Percentiles rank a stretch among this genome's conserved stretches.
Conservation (phyloP, 2,113 vertebrate species). For the Coptodon rendalli region DNA sequence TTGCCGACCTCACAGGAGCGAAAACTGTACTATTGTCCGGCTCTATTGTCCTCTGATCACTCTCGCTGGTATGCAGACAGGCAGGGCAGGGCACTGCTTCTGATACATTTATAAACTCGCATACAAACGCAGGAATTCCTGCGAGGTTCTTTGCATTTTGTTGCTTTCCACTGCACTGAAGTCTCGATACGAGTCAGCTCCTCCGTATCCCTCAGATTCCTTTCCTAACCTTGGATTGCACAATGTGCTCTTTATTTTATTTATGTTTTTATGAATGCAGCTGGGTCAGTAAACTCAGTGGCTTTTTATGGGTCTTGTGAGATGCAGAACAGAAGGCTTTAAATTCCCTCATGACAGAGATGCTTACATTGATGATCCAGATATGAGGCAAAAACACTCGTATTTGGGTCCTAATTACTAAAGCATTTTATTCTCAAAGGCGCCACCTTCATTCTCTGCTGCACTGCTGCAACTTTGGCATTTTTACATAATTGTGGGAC, state of each 20-base stretch:
- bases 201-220: neutral
- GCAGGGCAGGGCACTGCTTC: slow-evolving; percentile 43
- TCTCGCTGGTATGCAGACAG: slow-evolving; percentile 57
- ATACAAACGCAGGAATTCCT: slow-evolving; percentile 77
- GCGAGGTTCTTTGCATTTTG: slow-evolving; percentile 43
- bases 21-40: slow-evolving; percentile 31
- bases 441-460: neutral
- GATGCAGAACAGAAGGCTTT: neutral
- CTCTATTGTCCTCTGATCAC: slow-evolving; percentile 56
- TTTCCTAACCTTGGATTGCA: neutral
- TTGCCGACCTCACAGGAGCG: neutral
- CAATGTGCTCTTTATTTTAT: neutral
- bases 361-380: neutral
- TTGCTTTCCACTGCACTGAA: slow-evolving; percentile 1
- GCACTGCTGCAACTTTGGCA: neutral
- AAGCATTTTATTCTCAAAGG: neutral
- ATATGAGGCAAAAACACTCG: neutral
- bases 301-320: neutral
- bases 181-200: neutral
- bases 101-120: slow-evolving; percentile 55
- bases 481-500: neutral
- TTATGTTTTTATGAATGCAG: neutral
- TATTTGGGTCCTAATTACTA: neutral
- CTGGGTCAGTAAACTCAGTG: neutral
- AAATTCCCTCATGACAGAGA: neutral